Evolutionary conservation across 2,797 vertebrate genomes (phyloP).

Genomic region (Malurus leucopterus): DNA sequence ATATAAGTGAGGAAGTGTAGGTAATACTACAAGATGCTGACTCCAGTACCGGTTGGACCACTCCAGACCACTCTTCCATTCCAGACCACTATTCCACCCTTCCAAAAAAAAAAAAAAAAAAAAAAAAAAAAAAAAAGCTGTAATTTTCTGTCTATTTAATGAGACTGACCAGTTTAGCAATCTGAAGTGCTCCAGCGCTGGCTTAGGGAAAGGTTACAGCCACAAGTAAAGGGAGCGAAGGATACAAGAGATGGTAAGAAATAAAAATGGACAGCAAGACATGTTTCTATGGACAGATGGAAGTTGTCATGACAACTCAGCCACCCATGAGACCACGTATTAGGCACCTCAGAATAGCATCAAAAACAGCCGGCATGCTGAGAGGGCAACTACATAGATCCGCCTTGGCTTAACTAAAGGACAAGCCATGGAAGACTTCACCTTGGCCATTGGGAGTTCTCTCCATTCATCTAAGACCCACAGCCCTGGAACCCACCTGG

Average conservation of each 20-base stretch:
- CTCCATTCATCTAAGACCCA: not conserved
- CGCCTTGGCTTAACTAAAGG: not conserved
- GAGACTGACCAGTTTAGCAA: not conserved
- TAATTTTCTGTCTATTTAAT: not conserved
- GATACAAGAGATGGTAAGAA: not conserved
- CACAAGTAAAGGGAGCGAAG: not conserved
- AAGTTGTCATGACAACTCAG: not conserved
- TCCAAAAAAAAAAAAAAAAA: accelerated
- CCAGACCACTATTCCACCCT: not conserved
- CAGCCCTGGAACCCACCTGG: not conserved
- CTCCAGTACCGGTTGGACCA: not conserved
- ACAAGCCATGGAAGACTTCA: not conserved
- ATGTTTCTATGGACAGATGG: not conserved
- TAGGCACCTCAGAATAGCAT: not conserved
- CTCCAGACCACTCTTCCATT: not conserved
- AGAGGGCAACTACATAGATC: not conserved
- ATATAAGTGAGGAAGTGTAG: not conserved
- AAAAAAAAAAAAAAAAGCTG: accelerated
- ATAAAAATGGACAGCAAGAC: not conserved
- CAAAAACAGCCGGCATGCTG: not conserved
- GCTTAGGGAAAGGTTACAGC: not conserved
- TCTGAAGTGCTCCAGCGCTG: not conserved
- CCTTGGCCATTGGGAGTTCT: too few relatives aligned
- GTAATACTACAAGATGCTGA: not conserved
- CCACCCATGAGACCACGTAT: accelerated